phyloP scores from a whole-genome alignment of 2,797 vertebrate species.

The Chelonia mydas region DNA sequence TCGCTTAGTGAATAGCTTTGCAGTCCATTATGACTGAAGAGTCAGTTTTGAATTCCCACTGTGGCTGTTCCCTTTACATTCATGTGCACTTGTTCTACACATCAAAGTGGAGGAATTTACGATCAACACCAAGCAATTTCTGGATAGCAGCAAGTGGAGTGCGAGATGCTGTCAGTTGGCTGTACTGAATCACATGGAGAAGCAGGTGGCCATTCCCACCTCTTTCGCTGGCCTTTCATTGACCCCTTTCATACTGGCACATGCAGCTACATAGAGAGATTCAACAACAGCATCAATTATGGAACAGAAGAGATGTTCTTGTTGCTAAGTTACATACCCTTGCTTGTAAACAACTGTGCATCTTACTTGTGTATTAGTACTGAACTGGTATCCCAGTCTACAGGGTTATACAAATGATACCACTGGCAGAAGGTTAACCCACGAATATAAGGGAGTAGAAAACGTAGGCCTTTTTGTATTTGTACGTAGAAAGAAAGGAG shows the following conservation, averaged over 20 bases:
- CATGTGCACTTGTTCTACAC: not conserved
- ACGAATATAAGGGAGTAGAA: not conserved
- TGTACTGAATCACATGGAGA: not conserved
- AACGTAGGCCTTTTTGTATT: not conserved
- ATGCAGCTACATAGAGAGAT: not conserved
- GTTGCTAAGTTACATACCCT: not conserved
- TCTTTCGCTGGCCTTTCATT: rapidly evolving
- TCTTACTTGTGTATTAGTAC: not conserved
- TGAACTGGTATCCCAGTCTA: not conserved
- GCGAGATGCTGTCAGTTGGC: not conserved
- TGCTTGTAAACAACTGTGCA: rapidly evolving
- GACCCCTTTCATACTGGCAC: not conserved
- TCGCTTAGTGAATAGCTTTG: not conserved
- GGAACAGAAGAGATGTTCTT: not conserved
- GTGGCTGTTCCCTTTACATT: rapidly evolving
- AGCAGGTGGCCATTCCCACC: rapidly evolving
- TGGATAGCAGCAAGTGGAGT: not conserved
- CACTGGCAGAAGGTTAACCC: not conserved
- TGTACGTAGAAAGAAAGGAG: not conserved
- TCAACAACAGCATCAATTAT: not conserved
- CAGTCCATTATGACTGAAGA: not conserved
- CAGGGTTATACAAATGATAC: not conserved
- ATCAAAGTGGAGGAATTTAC: not conserved
- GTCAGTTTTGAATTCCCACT: not conserved
- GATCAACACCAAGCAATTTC: not conserved